Evolutionary conservation across 2,888 invertebrate species (phyloP).

Genomic region (Pteria penguin): DNA sequence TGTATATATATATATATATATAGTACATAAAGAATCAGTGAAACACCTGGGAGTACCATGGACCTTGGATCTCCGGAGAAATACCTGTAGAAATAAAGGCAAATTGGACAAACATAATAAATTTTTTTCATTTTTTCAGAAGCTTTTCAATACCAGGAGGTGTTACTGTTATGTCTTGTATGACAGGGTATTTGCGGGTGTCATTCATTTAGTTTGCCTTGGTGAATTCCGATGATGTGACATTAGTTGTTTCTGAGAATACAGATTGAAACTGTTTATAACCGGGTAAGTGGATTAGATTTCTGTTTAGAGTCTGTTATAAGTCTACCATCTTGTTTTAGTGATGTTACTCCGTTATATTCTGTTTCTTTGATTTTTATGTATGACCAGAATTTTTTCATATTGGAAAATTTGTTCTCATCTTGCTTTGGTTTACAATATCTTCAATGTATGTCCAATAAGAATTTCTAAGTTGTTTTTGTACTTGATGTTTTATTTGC

Average conservation of each 20-base stretch:
- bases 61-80: no score
- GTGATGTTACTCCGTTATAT: constrained; percentile 3
- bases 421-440: constrained; percentile 29
- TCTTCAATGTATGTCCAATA: constrained; percentile 38
- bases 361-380: constrained; percentile 11
- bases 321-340: constrained; percentile 17
- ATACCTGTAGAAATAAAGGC: no score
- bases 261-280: constrained; percentile 13
- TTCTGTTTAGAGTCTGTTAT: constrained; percentile 26
- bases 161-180: neutral
- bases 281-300: neutral
- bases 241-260: neutral
- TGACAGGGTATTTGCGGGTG: neutral
- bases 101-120: no score
- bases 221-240: neutral
- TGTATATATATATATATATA: no score
- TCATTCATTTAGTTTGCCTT: neutral
- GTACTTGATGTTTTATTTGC: constrained; percentile 14
- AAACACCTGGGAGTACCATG: no score
- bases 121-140: neutral
- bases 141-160: neutral
- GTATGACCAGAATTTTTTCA: constrained; percentile 27
- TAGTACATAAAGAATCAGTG: no score
- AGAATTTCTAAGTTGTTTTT: constrained; percentile 16
- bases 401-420: constrained; percentile 16